A percentile compares a stretch with the other conserved stretches of the same genome.
Evolutionary conservation across 2,888 invertebrate genomes (phyloP).

Genomic region (Thyatira batis): DNA sequence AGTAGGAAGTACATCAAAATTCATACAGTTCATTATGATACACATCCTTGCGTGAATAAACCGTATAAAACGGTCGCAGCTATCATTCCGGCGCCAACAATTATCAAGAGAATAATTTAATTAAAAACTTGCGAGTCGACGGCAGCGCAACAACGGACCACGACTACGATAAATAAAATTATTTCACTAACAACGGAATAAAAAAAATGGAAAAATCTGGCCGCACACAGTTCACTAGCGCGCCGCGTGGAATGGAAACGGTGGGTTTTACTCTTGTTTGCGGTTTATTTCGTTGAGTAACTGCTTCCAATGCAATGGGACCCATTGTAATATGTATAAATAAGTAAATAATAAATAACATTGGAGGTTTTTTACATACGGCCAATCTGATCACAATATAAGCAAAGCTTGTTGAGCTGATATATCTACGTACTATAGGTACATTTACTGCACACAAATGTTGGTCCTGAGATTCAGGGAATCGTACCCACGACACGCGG

Average conservation of each 20-base stretch:
- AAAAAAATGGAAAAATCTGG: constrained; percentile 25
- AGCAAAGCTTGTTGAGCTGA: no score
- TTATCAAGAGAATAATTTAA: constrained; percentile 72
- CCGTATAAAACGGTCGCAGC: constrained; percentile 17
- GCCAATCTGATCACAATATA: no score
- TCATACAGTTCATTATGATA: background rate
- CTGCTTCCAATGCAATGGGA: constrained; percentile 1
- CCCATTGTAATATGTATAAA: background rate
- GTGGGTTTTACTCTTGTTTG: constrained; percentile 34
- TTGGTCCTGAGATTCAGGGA: no score
- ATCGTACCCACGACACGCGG: no score
- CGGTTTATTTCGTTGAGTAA: constrained; percentile 23
- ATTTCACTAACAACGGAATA: constrained; percentile 46
- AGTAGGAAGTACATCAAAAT: background rate
- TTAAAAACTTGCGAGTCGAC: constrained; percentile 66
- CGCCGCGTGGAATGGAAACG: constrained; percentile 38
- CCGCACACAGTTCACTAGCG: constrained; percentile 18
- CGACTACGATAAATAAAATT: constrained; percentile 72
- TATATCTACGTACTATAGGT: no score
- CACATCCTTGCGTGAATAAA: background rate
- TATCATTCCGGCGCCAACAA: constrained; percentile 44
- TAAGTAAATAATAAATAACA: no score
- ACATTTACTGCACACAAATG: no score
- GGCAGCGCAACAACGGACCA: constrained; percentile 47
- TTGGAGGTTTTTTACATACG: no score